A percentile compares a stretch with the other conserved stretches of the same genome.
phyloP scores from a whole-genome alignment of 2,113 vertebrate genomes.

The Indri indri region DNA sequence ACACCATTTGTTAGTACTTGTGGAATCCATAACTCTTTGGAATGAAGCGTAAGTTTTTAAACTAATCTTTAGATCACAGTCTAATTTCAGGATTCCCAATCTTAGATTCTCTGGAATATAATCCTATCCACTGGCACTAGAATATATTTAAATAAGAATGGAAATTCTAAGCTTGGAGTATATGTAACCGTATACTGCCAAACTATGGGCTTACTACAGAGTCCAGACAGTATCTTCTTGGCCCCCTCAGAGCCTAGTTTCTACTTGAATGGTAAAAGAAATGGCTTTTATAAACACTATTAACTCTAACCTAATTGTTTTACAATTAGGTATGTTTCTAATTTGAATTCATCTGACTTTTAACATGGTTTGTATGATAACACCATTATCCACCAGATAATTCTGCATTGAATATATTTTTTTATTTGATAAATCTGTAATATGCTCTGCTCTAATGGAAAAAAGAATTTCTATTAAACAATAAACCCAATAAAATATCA shows the following conservation, averaged over 20 bases:
- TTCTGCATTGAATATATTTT: not conserved
- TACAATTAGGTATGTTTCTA: not conserved
- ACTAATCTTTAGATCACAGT: slow-evolving; percentile 58
- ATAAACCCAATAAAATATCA: not conserved
- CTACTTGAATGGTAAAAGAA: slow-evolving; percentile 6
- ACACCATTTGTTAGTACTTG: slow-evolving; percentile 42
- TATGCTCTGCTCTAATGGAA: not conserved
- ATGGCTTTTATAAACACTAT: not conserved
- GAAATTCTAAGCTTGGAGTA: slow-evolving; percentile 62
- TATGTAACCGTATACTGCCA: not conserved
- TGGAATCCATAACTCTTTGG: slow-evolving; percentile 51
- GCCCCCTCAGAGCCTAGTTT: slow-evolving; percentile 13
- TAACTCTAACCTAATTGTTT: slow-evolving; percentile 11
- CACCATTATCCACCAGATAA: not conserved
- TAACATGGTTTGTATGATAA: slow-evolving; percentile 31
- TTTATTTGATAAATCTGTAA: not conserved
- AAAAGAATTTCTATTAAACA: not conserved
- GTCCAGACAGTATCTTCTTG: not conserved
- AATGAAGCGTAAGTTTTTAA: slow-evolving; percentile 36
- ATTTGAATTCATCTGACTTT: slow-evolving; percentile 32
- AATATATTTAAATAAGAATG: slow-evolving; percentile 65
- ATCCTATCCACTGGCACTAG: slow-evolving; percentile 35
- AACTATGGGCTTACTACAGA: slow-evolving; percentile 37
- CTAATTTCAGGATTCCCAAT: slow-evolving; percentile 55
- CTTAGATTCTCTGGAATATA: slow-evolving; percentile 66